These are phyloP conservation scores for Plecturocebus donacophilus DNA, from an alignment of 2,113 vertebrate species.

Conservation along the genomic window DNA sequence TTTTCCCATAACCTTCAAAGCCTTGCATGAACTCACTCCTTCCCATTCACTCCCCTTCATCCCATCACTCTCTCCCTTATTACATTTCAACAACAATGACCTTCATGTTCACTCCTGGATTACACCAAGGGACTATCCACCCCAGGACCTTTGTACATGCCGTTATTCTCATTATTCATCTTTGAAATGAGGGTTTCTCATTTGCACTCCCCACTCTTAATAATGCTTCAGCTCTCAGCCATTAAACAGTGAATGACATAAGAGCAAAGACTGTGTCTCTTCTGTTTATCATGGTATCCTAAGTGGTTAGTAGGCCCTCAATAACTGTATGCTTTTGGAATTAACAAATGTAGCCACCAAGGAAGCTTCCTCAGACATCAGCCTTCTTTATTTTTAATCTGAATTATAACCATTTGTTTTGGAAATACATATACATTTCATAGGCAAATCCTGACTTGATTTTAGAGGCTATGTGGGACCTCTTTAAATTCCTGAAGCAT, in stretches of 20 bases:
- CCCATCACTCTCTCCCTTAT: background rate
- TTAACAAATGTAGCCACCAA: background rate
- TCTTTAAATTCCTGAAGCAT: conserved; percentile 25
- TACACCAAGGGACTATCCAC: background rate
- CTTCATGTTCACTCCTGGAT: background rate
- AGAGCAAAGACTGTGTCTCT: background rate
- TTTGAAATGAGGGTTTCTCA: background rate
- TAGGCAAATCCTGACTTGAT: background rate
- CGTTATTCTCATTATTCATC: background rate
- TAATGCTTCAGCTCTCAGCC: background rate
- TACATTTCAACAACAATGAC: background rate
- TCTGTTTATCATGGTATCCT: background rate
- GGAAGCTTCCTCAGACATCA: background rate
- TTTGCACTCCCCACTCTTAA: background rate
- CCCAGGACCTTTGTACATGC: background rate
- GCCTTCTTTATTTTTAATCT: conserved; percentile 18
- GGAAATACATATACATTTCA: background rate
- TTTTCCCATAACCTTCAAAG: background rate
- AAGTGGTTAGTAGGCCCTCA: background rate
- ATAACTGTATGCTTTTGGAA: background rate
- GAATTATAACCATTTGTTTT: conserved; percentile 30
- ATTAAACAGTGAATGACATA: background rate
- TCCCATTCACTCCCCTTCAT: background rate
- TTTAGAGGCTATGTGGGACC: background rate
- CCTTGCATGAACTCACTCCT: background rate